phyloP scores from a whole-genome alignment of 2,888 invertebrate genomes.

The Tenthredo distinguenda region DNA sequence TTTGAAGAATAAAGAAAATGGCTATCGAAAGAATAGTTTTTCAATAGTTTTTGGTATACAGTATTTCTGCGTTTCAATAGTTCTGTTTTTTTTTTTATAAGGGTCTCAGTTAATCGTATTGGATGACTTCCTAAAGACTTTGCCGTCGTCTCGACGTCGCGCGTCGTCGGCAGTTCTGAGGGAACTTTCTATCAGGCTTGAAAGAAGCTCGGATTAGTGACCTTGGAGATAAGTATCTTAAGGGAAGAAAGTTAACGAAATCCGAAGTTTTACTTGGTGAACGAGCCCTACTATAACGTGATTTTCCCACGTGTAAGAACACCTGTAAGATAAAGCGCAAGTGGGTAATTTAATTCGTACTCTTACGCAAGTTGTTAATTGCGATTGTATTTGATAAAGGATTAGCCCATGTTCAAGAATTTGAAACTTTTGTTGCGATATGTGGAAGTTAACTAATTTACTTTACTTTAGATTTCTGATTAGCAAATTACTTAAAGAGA shows the following conservation, averaged over 20 bases:
- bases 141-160: not conserved
- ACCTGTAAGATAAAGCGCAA: not conserved
- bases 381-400: constrained; percentile 29
- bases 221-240: constrained; percentile 41
- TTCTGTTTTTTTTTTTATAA: not conserved
- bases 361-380: constrained; percentile 43
- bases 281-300: not conserved
- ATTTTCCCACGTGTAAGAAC: not conserved
- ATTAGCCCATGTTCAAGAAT: constrained; percentile 34
- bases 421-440: constrained; percentile 24
- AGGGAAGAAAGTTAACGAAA: constrained; percentile 16
- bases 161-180: not conserved
- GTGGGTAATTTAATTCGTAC: not conserved
- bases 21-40: not conserved
- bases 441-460: constrained; percentile 41
- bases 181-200: not conserved
- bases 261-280: not conserved
- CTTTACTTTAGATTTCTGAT: constrained; percentile 22
- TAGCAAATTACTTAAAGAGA: constrained; percentile 28
- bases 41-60: not conserved
- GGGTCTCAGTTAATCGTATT: not conserved
- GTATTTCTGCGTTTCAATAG: not conserved
- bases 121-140: not conserved
- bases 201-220: not conserved
- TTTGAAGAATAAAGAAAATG: not conserved